Conservation (phyloP, 1,140 invertebrate genomes). For the Gryllus bimaculatus region DNA sequence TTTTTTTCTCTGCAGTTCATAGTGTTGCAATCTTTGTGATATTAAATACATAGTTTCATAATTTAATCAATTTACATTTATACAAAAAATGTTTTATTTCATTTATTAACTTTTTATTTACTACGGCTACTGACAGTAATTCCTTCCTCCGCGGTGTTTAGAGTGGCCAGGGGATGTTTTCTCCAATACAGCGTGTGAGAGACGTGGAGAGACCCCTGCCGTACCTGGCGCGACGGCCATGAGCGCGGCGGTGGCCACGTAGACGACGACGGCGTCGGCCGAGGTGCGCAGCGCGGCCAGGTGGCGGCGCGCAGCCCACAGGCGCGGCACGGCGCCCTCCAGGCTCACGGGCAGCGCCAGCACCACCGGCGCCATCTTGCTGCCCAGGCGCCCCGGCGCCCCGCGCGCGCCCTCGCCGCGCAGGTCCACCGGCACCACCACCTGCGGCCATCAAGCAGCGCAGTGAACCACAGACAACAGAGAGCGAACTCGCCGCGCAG, state of each 20-base stretch:
- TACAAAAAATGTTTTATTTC: too few species aligned
- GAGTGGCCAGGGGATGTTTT: too few species aligned
- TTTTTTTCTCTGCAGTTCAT: too few species aligned
- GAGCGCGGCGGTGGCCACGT: slow-evolving; percentile 37
- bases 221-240: slow-evolving; percentile 30
- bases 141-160: too few species aligned
- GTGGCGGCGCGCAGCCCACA: slow-evolving; percentile 44
- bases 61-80: too few species aligned
- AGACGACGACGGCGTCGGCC: slow-evolving; percentile 42
- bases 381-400: slow-evolving; percentile 31
- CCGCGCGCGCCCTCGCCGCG: slow-evolving; percentile 30
- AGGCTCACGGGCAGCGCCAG: slow-evolving; percentile 41
- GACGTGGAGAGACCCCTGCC: too few species aligned
- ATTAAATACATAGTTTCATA: too few species aligned
- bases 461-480: background rate
- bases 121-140: too few species aligned
- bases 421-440: slow-evolving; percentile 40
- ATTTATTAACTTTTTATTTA: too few species aligned
- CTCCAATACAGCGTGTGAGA: too few species aligned
- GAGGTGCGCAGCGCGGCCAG: slow-evolving; percentile 40
- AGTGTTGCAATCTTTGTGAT: too few species aligned
- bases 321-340: slow-evolving; percentile 48
- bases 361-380: slow-evolving; percentile 37
- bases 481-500: slow-evolving; percentile 33
- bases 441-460: slow-evolving; percentile 15